phyloP scores from a whole-genome alignment of 2,888 invertebrate species.

The Plusia festucae region DNA sequence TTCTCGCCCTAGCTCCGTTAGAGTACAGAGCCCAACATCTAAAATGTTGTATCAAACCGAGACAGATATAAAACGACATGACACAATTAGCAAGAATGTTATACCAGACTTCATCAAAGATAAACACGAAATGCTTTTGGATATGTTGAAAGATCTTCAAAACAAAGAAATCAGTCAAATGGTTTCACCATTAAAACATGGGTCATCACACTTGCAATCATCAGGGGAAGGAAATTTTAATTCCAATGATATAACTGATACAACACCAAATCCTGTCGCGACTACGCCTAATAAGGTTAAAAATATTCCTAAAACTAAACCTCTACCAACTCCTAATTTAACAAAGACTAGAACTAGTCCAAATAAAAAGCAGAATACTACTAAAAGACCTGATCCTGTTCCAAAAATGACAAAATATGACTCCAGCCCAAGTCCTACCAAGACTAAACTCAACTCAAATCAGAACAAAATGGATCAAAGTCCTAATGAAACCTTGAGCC shows the following conservation, averaged over 20 bases:
- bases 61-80: conserved; percentile 45
- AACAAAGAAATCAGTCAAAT: conserved; percentile 60
- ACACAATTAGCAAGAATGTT: conserved; percentile 48
- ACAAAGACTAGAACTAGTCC: not conserved
- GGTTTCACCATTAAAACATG: conserved; percentile 51
- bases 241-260: conserved; percentile 14
- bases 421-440: not conserved
- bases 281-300: conserved; percentile 10
- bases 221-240: conserved; percentile 38
- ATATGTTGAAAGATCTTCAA: conserved; percentile 73
- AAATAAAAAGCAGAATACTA: not conserved
- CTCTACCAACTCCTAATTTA: not conserved
- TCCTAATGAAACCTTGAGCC: conserved; percentile 38
- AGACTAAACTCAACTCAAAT: conserved; percentile 52
- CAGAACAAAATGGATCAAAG: conserved; percentile 58
- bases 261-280: conserved; percentile 12
- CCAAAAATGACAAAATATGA: not conserved
- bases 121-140: conserved; percentile 74
- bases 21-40: conserved; percentile 67
- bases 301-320: not conserved
- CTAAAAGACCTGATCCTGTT: not conserved
- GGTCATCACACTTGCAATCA: conserved; percentile 34
- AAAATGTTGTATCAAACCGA: conserved; percentile 67
- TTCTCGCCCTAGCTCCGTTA: conserved; percentile 48
- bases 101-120: conserved; percentile 66